phyloP scores from a whole-genome alignment of 30 jellyfish, hydroid and myxozoan genomes.

The Hydra vulgaris region DNA sequence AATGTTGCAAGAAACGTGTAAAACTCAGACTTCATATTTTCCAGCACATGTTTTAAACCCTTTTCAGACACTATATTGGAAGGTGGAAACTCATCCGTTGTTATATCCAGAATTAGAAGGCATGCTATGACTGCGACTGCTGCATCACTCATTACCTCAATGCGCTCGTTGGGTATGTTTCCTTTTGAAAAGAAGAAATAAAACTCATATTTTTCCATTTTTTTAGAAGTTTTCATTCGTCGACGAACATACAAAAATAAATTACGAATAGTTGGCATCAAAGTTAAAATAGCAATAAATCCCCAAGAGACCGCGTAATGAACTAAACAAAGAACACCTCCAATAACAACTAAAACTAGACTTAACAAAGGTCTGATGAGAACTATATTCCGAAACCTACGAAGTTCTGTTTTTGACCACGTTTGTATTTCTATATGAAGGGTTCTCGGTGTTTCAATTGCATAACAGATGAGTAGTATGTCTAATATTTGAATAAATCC shows the following conservation, averaged over 20 bases:
- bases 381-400: slow-evolving; percentile 8
- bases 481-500: slow-evolving; percentile 15
- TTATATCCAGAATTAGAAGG: slow-evolving; percentile 23
- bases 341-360: slow-evolving; percentile 5
- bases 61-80: background rate
- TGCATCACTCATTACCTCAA: slow-evolving; percentile 37
- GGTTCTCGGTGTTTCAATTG: slow-evolving; percentile 18
- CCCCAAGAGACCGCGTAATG: slow-evolving; percentile 26
- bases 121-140: slow-evolving; percentile 36
- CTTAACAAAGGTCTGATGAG: slow-evolving; percentile 3
- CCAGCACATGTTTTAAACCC: slow-evolving; percentile 5
- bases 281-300: slow-evolving; percentile 6
- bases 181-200: slow-evolving; percentile 19
- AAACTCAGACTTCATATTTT: slow-evolving; percentile 16
- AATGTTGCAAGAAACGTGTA: slow-evolving; percentile 10
- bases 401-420: slow-evolving; percentile 8
- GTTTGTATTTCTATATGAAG: slow-evolving; percentile 20
- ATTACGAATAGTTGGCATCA: slow-evolving; percentile 18
- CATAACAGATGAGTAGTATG: background rate
- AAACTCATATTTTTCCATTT: slow-evolving; percentile 19
- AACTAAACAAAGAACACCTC: slow-evolving; percentile 10
- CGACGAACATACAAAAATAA: slow-evolving; percentile 10
- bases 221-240: background rate
- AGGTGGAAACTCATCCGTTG: slow-evolving; percentile 28
- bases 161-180: slow-evolving; percentile 23